Percentiles rank a stretch among this genome's conserved stretches.
phyloP scores from a whole-genome alignment of 2,888 invertebrate genomes.

The Serrognathus titanus region DNA sequence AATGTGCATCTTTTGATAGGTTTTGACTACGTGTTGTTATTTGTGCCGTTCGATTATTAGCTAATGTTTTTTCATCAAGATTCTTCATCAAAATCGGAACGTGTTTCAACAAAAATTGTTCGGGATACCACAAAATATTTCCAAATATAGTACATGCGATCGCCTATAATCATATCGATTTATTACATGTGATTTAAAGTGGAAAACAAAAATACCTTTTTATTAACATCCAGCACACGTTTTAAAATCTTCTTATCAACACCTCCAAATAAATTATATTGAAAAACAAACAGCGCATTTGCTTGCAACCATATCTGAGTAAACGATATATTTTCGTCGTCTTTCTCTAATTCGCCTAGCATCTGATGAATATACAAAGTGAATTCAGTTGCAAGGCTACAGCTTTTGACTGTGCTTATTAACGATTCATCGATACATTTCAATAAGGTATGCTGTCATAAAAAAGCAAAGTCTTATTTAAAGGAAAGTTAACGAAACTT shows the following conservation, averaged over 20 bases:
- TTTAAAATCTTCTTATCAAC: conserved; percentile 75
- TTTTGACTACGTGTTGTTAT: conserved; percentile 57
- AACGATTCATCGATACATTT: conserved; percentile 40
- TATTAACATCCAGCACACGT: conserved; percentile 70
- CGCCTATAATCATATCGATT: conserved; percentile 49
- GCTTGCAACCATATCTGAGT: conserved; percentile 62
- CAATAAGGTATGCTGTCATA: conserved; percentile 39
- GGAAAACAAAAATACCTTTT: conserved; percentile 56
- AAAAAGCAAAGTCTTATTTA: neutral
- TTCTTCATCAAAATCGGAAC: conserved; percentile 57
- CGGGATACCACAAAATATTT: conserved; percentile 82
- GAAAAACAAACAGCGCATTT: conserved; percentile 66
- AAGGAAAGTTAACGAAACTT: neutral
- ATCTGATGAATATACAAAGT: conserved; percentile 62
- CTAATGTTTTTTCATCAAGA: conserved; percentile 50
- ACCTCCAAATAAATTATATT: conserved; percentile 69
- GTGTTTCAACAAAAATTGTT: conserved; percentile 70
- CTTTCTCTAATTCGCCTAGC: conserved; percentile 60
- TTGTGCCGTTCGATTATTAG: conserved; percentile 53
- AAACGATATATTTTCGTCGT: conserved; percentile 53
- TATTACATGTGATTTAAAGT: conserved; percentile 3
- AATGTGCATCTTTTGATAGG: conserved; percentile 62
- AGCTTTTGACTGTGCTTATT: conserved; percentile 39
- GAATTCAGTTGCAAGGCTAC: conserved; percentile 61
- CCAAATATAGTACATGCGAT: conserved; percentile 77